These are phyloP conservation scores for Eledona agricola DNA, from an alignment of 2,888 invertebrate species.

Conservation along the genomic window DNA sequence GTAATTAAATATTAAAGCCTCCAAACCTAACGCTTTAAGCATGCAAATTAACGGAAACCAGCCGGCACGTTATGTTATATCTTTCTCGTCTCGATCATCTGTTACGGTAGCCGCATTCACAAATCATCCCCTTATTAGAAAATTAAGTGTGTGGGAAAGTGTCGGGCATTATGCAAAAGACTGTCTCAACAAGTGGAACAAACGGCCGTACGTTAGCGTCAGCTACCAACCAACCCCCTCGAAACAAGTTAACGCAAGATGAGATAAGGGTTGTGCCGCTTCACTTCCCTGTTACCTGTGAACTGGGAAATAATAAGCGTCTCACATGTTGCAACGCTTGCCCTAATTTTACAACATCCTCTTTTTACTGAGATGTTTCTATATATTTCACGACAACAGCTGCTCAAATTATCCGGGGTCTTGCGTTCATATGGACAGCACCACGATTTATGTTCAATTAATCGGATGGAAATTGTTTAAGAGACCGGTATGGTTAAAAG, in stretches of 20 bases:
- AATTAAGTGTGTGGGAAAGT: slow-evolving; percentile 37
- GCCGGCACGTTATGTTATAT: no score
- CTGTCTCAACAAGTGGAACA: slow-evolving; percentile 40
- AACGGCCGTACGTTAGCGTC: slow-evolving; percentile 35
- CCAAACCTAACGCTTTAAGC: no score
- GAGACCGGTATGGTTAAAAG: slow-evolving; percentile 5
- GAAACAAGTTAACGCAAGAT: slow-evolving; percentile 38
- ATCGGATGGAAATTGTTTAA: slow-evolving; percentile 22
- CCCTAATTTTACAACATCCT: background rate
- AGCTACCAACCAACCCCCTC: no score
- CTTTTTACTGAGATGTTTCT: slow-evolving; percentile 1
- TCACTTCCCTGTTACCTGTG: slow-evolving; percentile 42
- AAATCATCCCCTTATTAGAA: slow-evolving; percentile 39
- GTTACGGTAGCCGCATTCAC: slow-evolving; percentile 1
- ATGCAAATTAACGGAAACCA: no score
- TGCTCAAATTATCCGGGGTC: slow-evolving; percentile 31
- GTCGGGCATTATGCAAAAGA: slow-evolving; percentile 37
- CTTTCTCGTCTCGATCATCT: background rate
- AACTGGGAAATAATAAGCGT: slow-evolving; percentile 37
- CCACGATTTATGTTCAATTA: slow-evolving; percentile 29
- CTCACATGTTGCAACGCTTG: slow-evolving; percentile 40
- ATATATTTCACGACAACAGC: slow-evolving; percentile 18
- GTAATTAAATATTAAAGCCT: no score
- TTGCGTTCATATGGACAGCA: slow-evolving; percentile 6
- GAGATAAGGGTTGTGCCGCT: slow-evolving; percentile 39